Conservation (phyloP, 2,797 vertebrate species). For the Phrynocephalus forsythii region DNA sequence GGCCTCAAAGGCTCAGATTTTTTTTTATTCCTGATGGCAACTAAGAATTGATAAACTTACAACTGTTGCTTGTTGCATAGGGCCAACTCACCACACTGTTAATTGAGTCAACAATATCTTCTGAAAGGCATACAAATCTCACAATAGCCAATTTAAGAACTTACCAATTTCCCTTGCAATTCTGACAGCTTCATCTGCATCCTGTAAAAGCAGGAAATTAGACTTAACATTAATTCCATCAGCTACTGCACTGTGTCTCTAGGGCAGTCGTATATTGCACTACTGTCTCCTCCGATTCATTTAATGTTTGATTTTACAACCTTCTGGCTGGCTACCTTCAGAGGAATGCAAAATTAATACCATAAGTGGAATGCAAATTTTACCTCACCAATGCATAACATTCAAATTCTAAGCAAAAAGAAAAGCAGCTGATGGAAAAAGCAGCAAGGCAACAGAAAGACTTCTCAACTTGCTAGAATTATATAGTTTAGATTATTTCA, state of each 20-base stretch:
- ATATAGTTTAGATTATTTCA: slow-evolving; percentile 81
- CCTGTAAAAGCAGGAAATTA: slow-evolving; percentile 86
- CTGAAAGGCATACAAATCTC: slow-evolving; percentile 80
- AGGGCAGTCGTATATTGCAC: slow-evolving; percentile 84
- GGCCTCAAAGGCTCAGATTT: slow-evolving; percentile 55
- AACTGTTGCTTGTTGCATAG: slow-evolving; percentile 76
- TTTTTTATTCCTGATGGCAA: slow-evolving; percentile 69
- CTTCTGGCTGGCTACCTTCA: slow-evolving; percentile 83
- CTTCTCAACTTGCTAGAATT: slow-evolving; percentile 77
- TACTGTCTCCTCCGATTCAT: slow-evolving; percentile 85
- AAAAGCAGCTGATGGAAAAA: slow-evolving; percentile 84
- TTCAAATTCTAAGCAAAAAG: slow-evolving; percentile 80
- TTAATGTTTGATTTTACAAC: slow-evolving; percentile 87
- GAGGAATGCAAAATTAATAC: slow-evolving; percentile 86
- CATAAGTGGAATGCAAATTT: slow-evolving; percentile 85
- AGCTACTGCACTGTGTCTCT: slow-evolving; percentile 82
- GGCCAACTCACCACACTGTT: slow-evolving; percentile 79
- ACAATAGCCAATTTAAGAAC: slow-evolving; percentile 85
- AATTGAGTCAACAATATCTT: slow-evolving; percentile 80
- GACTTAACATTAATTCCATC: slow-evolving; percentile 84
- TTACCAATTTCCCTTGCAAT: slow-evolving; percentile 95
- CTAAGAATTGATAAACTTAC: slow-evolving; percentile 72
- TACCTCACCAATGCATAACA: slow-evolving; percentile 85
- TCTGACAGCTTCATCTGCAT: slow-evolving; percentile 93
- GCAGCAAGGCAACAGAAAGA: slow-evolving; percentile 73